Evolutionary conservation across 2,888 invertebrate genomes (phyloP).

Genomic region (Andrena haemorrhoa): DNA sequence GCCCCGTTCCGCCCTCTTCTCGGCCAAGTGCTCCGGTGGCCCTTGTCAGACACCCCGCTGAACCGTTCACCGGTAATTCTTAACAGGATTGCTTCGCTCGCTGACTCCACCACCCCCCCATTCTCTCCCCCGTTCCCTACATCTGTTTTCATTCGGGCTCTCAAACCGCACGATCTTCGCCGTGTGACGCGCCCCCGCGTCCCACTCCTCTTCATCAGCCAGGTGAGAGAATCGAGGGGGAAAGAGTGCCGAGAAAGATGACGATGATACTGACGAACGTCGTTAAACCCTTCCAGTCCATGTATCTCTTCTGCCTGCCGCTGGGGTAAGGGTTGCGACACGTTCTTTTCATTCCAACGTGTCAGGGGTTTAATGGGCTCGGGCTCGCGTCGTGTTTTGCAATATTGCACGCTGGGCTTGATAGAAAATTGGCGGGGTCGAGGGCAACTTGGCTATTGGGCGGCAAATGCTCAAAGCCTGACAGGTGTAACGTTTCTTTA

Average conservation of each 20-base stretch:
- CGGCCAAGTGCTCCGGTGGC: conserved; percentile 51
- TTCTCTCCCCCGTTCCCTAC: neutral
- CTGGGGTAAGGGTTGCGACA: neutral
- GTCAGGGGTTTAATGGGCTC: neutral
- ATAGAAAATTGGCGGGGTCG: no score
- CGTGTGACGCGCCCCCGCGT: conserved; percentile 27
- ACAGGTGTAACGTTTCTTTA: no score
- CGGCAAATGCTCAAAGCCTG: no score
- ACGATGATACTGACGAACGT: conserved; percentile 19
- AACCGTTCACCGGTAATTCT: conserved; percentile 50
- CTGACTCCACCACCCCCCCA: neutral
- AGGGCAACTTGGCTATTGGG: no score
- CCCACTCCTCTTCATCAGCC: neutral
- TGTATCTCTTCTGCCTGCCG: neutral
- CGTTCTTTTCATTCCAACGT: neutral
- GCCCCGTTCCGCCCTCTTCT: conserved; percentile 47
- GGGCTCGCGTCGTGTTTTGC: neutral
- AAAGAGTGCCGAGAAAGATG: conserved; percentile 25
- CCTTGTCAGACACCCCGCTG: conserved; percentile 68
- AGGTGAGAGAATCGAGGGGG: conserved; percentile 48
- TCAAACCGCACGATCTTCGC: conserved; percentile 36
- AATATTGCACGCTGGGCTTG: neutral
- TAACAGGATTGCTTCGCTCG: conserved; percentile 38
- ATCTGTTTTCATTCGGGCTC: conserved; percentile 3
- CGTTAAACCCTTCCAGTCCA: conserved; percentile 36